Evolutionary conservation across 2,888 invertebrate species (phyloP), one percentile per base, ranked within the genome.

Genomic region (Acanthoscelides obtectus): DNA sequence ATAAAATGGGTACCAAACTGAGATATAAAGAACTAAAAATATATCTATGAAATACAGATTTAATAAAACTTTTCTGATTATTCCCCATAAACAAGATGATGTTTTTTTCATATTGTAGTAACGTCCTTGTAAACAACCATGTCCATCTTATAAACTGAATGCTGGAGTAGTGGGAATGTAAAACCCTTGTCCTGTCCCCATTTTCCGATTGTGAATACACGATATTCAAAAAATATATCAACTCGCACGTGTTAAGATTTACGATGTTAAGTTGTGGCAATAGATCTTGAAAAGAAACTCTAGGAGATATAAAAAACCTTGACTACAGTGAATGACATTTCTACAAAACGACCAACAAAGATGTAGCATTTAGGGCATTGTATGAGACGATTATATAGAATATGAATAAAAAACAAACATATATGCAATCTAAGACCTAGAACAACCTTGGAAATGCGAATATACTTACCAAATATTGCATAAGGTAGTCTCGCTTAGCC

Each of bases 161-260:
- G 76, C 78, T 76, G 77, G 77, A 77, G 73, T 74, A 71, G 73
- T 76, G 75, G 78, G 79, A 27, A 65, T 78, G 78, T 78, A 27
- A 67, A 79, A 78, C 79, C 79, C 79, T 79, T 79, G 78, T 78
- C 78, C 79, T 79, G 79, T 78, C 78, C 78, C 77, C 75, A 77
- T 77, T 79, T 76, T 76, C 73, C 72, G 25, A 25, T 25, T 45
- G 45, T 45, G n/a, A n/a, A n/a, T n/a, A n/a, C n/a, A 45, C 45
- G 1, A 45, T 17, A 6, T 1, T 45, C 17, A 12, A 45, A 45
- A 17, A 6, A 45, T 45, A 45, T 45, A 12, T 45, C 45, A n/a
- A n/a, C n/a, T n/a, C n/a, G n/a, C n/a, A n/a, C n/a, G n/a, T n/a
- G n/a, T n/a, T n/a, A 6, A 12, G 45, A 6, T 17, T 45, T 17